Conservation (phyloP, 2,888 invertebrate genomes). For the Eupithecia abbreviata region DNA sequence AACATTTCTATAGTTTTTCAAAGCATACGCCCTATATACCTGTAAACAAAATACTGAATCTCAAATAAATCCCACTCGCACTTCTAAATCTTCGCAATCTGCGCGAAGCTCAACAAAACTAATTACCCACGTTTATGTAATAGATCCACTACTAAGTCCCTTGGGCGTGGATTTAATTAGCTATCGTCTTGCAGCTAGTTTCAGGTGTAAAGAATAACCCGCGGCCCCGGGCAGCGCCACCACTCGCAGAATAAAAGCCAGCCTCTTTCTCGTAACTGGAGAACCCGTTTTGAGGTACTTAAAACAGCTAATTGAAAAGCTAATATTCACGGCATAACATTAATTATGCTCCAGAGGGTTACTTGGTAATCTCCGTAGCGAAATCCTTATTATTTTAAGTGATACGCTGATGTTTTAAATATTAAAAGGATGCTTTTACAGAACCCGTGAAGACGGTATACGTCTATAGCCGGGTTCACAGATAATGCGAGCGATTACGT, state of each 20-base stretch:
- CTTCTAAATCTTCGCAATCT: slow-evolving; percentile 32
- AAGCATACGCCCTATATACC: background rate
- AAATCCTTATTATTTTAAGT: slow-evolving; percentile 76
- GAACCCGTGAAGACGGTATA: slow-evolving; percentile 45
- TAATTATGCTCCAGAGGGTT: slow-evolving; percentile 77
- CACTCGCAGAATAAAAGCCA: slow-evolving; percentile 19
- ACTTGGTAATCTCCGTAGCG: slow-evolving; percentile 67
- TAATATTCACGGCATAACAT: slow-evolving; percentile 80
- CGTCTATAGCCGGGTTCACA: slow-evolving; percentile 2
- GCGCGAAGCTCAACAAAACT: slow-evolving; percentile 37
- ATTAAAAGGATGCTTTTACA: slow-evolving; percentile 50
- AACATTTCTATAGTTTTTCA: background rate
- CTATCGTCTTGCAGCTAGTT: slow-evolving; percentile 69
- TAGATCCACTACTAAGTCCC: slow-evolving; percentile 53
- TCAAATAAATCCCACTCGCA: slow-evolving; percentile 17
- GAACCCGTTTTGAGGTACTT: slow-evolving; percentile 73
- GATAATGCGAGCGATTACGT: slow-evolving; percentile 34
- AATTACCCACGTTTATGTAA: slow-evolving; percentile 45
- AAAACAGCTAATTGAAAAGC: slow-evolving; percentile 81
- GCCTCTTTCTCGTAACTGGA: slow-evolving; percentile 59
- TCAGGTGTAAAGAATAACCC: slow-evolving; percentile 64
- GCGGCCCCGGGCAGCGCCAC: slow-evolving; percentile 14
- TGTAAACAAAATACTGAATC: background rate
- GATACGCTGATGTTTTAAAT: slow-evolving; percentile 65
- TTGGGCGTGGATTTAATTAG: slow-evolving; percentile 74